phyloP scores from a whole-genome alignment of 1,140 invertebrate genomes.

The Ylistrum balloti region DNA sequence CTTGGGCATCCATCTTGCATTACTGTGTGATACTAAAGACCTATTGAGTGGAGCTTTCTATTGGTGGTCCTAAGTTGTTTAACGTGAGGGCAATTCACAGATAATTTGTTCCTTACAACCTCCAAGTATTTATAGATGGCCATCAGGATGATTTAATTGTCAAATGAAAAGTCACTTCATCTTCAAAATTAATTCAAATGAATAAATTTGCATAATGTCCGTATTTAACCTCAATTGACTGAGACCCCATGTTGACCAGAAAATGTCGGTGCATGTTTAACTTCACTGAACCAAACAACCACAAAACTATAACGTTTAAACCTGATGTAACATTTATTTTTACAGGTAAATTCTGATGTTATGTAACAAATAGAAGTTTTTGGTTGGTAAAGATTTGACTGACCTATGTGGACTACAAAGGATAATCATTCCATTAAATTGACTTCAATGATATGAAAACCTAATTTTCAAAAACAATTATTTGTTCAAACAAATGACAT shows the following conservation, averaged over 20 bases:
- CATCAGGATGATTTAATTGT: slow-evolving; percentile 15
- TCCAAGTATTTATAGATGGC: not conserved
- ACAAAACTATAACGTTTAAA: not conserved
- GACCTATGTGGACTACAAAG: too few relatives aligned
- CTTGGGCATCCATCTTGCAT: not conserved
- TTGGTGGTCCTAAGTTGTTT: not conserved
- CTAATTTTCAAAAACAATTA: too few relatives aligned
- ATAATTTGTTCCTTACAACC: slow-evolving; percentile 25
- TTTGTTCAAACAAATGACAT: too few relatives aligned
- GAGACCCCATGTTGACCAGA: not conserved
- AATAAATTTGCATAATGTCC: slow-evolving; percentile 11
- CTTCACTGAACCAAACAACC: not conserved
- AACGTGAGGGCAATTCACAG: not conserved
- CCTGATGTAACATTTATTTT: not conserved
- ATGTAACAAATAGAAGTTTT: too few relatives aligned
- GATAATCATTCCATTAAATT: too few relatives aligned
- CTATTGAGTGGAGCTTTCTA: not conserved
- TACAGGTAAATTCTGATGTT: not conserved
- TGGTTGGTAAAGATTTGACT: too few relatives aligned
- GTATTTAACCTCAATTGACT: not conserved
- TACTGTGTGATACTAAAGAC: not conserved
- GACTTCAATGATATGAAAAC: too few relatives aligned
- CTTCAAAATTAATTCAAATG: slow-evolving; percentile 40
- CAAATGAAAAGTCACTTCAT: slow-evolving; percentile 28
- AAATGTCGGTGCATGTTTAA: slow-evolving; percentile 12